A percentile compares a stretch with the other conserved stretches of the same genome.
phyloP scores from a whole-genome alignment of 2,888 invertebrate species.

The Rhagophthalmus giganteus region DNA sequence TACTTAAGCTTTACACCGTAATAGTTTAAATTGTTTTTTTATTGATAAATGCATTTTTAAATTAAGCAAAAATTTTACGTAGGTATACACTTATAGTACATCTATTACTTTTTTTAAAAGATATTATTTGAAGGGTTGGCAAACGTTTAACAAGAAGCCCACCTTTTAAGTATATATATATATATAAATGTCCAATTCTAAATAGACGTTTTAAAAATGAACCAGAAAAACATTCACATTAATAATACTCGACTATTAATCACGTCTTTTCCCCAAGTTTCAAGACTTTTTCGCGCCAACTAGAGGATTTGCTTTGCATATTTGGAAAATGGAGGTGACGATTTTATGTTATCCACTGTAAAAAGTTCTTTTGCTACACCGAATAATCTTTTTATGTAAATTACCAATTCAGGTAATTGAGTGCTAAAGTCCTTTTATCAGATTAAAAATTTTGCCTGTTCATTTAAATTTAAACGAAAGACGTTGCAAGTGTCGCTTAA shows the following conservation, averaged over 20 bases:
- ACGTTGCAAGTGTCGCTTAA: conserved; percentile 2
- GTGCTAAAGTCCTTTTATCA: conserved; percentile 2
- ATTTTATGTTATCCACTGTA: conserved; percentile 9
- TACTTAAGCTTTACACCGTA: conserved; percentile 6
- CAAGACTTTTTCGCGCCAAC: conserved; percentile 10
- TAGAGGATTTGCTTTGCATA: conserved; percentile 13
- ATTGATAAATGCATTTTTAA: neutral
- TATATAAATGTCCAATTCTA: conserved; percentile 6
- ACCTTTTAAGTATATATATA: conserved; percentile 1
- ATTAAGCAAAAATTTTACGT: too few species aligned
- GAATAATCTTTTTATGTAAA: conserved; percentile 9
- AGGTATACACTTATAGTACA: neutral
- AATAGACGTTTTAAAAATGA: conserved; percentile 16
- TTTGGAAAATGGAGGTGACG: conserved; percentile 5
- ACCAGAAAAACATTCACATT: conserved; percentile 22
- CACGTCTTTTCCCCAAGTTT: conserved; percentile 13
- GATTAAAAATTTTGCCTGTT: too few species aligned
- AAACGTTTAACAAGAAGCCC: too few species aligned
- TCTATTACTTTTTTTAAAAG: conserved; percentile 1
- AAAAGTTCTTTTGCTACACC: conserved; percentile 3
- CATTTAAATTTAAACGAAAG: too few species aligned
- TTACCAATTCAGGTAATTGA: conserved; percentile 12
- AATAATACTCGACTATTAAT: conserved; percentile 21
- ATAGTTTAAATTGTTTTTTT: conserved; percentile 3
- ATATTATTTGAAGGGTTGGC: too few species aligned